A percentile compares a stretch with the other conserved stretches of the same genome.
phyloP scores from a whole-genome alignment of 1,140 invertebrate genomes.

The Zophobas morio region DNA sequence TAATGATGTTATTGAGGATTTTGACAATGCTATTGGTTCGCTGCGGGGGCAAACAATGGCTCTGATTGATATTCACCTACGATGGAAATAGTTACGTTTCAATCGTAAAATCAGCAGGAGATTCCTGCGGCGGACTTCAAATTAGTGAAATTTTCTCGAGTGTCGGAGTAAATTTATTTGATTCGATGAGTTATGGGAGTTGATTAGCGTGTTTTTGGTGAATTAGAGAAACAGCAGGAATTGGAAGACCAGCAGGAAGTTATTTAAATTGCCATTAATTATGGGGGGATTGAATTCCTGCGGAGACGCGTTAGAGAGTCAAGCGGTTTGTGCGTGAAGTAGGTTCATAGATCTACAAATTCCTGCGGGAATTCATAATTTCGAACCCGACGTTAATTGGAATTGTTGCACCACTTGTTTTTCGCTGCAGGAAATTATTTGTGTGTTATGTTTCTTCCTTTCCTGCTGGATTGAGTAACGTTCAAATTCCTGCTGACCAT shows the following conservation, averaged over 20 bases:
- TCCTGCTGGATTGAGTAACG: too few relatives aligned
- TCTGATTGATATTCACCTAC: background rate
- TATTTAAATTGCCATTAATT: background rate
- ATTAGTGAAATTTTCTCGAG: slow-evolving; percentile 4
- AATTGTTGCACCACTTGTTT: background rate
- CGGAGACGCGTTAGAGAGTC: background rate
- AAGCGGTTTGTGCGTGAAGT: background rate
- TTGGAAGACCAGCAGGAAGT: background rate
- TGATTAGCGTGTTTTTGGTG: background rate
- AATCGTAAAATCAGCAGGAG: slow-evolving; percentile 12
- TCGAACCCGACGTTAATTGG: too few relatives aligned
- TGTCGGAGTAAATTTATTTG: background rate
- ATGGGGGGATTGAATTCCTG: background rate
- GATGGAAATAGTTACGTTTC: slow-evolving; percentile 11
- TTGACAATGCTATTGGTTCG: too few relatives aligned
- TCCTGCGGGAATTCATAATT: background rate
- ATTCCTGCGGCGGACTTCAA: background rate
- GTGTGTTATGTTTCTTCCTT: too few relatives aligned
- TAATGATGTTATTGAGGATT: too few relatives aligned
- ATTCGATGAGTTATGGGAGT: slow-evolving; percentile 1
- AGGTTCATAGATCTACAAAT: background rate
- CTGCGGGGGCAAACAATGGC: too few relatives aligned
- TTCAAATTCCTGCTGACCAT: too few relatives aligned
- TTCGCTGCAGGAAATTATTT: background rate
- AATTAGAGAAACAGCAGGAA: background rate